Evolutionary conservation across 2,888 invertebrate species (phyloP), one percentile per base, ranked within the genome.

Genomic region (Stomorhina lunata): DNA sequence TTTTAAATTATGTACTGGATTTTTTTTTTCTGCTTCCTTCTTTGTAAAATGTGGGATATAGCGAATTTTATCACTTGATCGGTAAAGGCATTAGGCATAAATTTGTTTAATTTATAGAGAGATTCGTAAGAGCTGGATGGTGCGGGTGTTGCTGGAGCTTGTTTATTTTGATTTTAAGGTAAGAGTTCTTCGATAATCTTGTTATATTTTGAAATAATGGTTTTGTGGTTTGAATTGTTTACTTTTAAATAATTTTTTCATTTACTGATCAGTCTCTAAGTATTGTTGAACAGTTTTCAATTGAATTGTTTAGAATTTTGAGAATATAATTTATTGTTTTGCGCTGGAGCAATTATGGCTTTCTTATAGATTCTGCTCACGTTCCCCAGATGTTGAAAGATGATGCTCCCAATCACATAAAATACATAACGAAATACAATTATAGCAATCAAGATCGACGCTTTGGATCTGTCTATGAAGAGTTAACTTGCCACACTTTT

Each of bases 201-300:
- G 43, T 76, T 76, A 20, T 45, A 29, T 27, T 17, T 43, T 17
- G 53, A 32, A 17, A 76, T 80, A 37, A 63, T 43, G 27, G 32
- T 10, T 45, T 22, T 34, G 55, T 3, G 4, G n/a, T 29, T 50
- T 53, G 22, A 37, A 57, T 71, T 82, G 81, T 78, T 82, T 82
- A 82, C 69, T 75, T 75, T 77, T 20, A 65, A 53, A 63, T 68
- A 68, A 55, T 63, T 80, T 48, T 32, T 45, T 37, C 48, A 25
- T 65, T 76, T 66, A 27, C 27, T 69, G 50, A 17, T 50, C 25
- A 9, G 32, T n/a, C n/a, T n/a, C n/a, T n/a, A n/a, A n/a, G n/a
- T n/a, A n/a, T n/a, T n/a, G n/a, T n/a, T n/a, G n/a, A n/a, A n/a
- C n/a, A n/a, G n/a, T n/a, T n/a, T n/a, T n/a, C n/a, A 22, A 45